A percentile compares a stretch with the other conserved stretches of the same genome.
These are phyloP conservation scores for Homarus gammarus DNA, from an alignment of 2,888 invertebrate genomes.

Conservation along the genomic window DNA sequence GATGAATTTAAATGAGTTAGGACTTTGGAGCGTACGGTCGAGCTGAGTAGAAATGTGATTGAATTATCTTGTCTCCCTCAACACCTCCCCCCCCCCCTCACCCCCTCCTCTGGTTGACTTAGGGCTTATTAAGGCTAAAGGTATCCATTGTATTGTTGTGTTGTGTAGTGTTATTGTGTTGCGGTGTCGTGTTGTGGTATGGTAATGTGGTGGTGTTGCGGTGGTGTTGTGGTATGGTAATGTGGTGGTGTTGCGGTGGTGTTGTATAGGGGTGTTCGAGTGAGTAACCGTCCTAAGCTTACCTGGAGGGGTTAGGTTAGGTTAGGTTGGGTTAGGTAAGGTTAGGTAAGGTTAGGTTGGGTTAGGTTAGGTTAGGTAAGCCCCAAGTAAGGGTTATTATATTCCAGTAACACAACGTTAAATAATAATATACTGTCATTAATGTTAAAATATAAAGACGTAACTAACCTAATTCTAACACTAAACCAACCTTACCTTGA, in stretches of 20 bases:
- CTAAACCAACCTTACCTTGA: no score
- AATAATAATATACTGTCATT: no score
- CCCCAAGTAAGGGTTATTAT: no score
- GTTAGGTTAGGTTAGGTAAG: no score
- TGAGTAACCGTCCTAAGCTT: no score
- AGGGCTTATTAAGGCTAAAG: neutral
- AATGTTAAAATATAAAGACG: no score
- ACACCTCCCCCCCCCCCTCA: neutral
- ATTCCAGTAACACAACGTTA: no score
- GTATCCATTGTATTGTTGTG: no score
- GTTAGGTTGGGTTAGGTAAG: no score
- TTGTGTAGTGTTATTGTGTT: neutral
- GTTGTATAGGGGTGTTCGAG: neutral
- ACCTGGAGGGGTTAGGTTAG: no score
- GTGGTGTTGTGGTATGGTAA: neutral
- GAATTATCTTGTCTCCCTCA: conserved; percentile 16
- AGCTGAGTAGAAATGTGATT: conserved; percentile 28
- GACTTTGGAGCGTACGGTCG: neutral
- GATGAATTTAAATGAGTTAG: conserved; percentile 63
- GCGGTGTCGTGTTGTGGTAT: neutral
- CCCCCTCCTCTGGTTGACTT: neutral
- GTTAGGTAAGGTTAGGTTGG: no score
- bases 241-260: neutral
- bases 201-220: neutral
- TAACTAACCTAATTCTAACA: no score